Conservation (phyloP, 2,113 vertebrate species). For the Ia io region DNA sequence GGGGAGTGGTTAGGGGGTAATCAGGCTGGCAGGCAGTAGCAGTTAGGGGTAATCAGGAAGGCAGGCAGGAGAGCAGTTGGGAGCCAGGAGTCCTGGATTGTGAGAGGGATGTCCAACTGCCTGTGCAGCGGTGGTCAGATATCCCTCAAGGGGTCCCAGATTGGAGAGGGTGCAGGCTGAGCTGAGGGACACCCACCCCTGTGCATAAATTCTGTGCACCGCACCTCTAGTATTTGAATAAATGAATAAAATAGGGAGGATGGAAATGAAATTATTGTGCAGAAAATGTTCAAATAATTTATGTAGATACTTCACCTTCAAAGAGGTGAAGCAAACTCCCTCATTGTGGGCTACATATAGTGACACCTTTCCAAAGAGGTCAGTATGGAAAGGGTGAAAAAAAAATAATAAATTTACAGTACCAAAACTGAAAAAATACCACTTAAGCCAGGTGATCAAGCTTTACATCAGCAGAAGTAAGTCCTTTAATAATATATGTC, state of each 20-base stretch:
- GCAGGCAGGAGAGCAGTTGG: too few relatives aligned
- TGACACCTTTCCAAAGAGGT: neutral
- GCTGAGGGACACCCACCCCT: too few relatives aligned
- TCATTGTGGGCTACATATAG: neutral
- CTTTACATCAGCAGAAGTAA: neutral
- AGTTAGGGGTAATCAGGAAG: too few relatives aligned
- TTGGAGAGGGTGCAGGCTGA: too few relatives aligned
- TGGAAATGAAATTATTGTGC: neutral
- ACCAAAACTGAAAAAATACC: neutral
- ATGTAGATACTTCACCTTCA: neutral
- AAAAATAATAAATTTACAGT: neutral
- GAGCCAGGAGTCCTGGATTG: too few relatives aligned
- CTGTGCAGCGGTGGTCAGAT: fast-evolving
- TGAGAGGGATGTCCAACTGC: too few relatives aligned
- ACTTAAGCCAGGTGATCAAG: neutral
- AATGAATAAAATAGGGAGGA: neutral
- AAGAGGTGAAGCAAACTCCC: neutral
- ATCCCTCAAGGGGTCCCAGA: too few relatives aligned
- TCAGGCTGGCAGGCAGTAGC: too few relatives aligned
- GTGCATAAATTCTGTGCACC: too few relatives aligned
- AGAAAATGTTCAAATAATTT: neutral
- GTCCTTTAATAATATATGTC: neutral
- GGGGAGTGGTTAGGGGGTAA: too few relatives aligned
- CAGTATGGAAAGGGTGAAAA: neutral
- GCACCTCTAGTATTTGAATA: neutral